Conservation (phyloP, 2,888 invertebrate species). For the Epiblema foenella region DNA sequence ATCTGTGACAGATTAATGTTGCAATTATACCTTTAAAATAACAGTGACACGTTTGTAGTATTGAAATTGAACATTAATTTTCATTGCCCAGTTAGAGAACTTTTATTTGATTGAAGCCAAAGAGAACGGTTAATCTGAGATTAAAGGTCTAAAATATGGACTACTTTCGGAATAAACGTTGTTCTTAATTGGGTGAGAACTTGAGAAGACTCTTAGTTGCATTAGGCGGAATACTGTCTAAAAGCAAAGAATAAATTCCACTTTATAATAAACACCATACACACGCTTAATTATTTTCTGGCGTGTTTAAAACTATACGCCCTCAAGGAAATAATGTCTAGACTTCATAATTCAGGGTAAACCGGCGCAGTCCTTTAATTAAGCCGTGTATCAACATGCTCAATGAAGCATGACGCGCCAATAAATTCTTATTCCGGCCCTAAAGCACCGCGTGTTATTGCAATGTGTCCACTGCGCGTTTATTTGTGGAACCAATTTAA, state of each 20-base stretch:
- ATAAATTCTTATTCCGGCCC: slow-evolving; percentile 53
- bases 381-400: slow-evolving; percentile 36
- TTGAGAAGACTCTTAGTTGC: background rate
- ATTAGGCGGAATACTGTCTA: background rate
- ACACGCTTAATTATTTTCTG: slow-evolving; percentile 13
- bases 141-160: background rate
- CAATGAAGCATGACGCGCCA: slow-evolving; percentile 45
- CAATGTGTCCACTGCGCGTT: slow-evolving; percentile 55
- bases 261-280: background rate
- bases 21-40: slow-evolving; percentile 41
- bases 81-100: background rate
- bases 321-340: slow-evolving; percentile 31
- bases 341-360: slow-evolving; percentile 31
- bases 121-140: background rate
- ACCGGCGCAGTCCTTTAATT: slow-evolving; percentile 40
- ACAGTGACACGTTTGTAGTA: slow-evolving; percentile 29
- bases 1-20: slow-evolving; percentile 42
- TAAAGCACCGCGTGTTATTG: slow-evolving; percentile 45
- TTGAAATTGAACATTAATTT: background rate
- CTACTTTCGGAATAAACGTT: background rate
- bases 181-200: background rate
- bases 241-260: slow-evolving; percentile 4
- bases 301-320: slow-evolving; percentile 27
- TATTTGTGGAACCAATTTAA: slow-evolving; percentile 68
- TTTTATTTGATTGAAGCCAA: background rate